These are phyloP conservation scores for Atrichornis clamosus DNA, from an alignment of 2,113 vertebrate genomes.

Conservation along the genomic window DNA sequence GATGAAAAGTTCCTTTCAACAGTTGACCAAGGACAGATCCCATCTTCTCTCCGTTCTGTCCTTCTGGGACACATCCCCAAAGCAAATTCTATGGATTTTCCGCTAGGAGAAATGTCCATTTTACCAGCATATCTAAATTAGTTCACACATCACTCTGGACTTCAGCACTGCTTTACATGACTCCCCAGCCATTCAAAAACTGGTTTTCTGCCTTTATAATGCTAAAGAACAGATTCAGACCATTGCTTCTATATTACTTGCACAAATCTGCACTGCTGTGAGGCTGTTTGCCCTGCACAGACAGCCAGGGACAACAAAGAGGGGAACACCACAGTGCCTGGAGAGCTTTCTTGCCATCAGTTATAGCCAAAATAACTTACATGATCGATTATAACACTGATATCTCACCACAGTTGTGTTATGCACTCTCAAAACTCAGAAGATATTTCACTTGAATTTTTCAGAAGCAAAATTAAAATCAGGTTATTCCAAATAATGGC, in stretches of 20 bases:
- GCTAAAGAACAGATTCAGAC: not conserved
- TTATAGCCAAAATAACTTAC: accelerated
- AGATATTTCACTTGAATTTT: not conserved
- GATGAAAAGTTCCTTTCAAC: not conserved
- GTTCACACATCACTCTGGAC: not conserved
- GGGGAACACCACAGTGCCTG: not conserved
- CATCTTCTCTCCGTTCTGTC: not conserved
- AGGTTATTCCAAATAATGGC: not conserved
- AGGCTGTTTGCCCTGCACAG: not conserved
- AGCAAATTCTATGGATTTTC: not conserved
- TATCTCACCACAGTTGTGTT: not conserved
- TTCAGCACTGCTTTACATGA: not conserved
- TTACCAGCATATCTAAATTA: not conserved
- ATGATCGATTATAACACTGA: accelerated
- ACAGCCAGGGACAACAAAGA: not conserved
- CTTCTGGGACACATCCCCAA: not conserved
- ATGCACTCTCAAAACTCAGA: not conserved
- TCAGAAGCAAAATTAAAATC: not conserved
- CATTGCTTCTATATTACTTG: not conserved
- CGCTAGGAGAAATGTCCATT: not conserved
- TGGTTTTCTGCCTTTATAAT: not conserved
- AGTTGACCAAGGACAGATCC: not conserved
- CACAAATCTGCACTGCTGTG: not conserved
- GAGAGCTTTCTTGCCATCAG: not conserved
- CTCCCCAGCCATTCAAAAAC: not conserved